Evolutionary conservation across 2,113 vertebrate species (phyloP).

Genomic region (Hypomesus transpacificus): DNA sequence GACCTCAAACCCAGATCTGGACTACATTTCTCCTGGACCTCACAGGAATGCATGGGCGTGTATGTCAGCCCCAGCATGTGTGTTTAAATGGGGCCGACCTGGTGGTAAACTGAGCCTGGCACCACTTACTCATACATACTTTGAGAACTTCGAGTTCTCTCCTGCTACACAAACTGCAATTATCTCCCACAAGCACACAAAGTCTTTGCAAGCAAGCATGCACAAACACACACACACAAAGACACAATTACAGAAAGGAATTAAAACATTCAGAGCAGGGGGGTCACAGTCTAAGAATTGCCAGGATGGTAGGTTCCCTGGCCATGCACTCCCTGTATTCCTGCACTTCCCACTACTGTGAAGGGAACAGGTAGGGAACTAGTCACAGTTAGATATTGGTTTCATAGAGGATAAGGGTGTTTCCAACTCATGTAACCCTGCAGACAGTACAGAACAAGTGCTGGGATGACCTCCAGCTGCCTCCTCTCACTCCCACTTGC

Average conservation of each 20-base stretch:
- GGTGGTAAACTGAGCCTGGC: neutral
- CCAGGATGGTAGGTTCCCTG: too few relatives aligned
- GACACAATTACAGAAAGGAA: conserved; percentile 18
- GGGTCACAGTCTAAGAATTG: too few relatives aligned
- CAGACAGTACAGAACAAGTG: too few relatives aligned
- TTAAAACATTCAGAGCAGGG: too few relatives aligned
- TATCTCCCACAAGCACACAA: neutral
- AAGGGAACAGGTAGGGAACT: too few relatives aligned
- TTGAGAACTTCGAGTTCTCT: neutral
- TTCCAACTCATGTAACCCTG: too few relatives aligned
- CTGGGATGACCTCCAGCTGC: too few relatives aligned
- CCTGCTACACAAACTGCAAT: conserved; percentile 9
- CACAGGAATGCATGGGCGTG: conserved; percentile 39
- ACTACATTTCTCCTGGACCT: conserved; percentile 35
- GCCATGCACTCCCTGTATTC: too few relatives aligned
- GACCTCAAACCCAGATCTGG: conserved; percentile 14
- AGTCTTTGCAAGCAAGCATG: neutral
- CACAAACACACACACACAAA: neutral
- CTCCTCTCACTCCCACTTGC: too few relatives aligned
- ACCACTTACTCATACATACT: neutral
- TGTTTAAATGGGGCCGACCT: neutral
- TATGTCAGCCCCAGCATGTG: neutral
- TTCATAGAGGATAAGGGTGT: too few relatives aligned
- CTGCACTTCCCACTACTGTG: too few relatives aligned
- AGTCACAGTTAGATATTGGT: too few relatives aligned